These are phyloP conservation scores for Aspidoscelis tigris DNA, from an alignment of 2,113 vertebrate genomes.

Conservation along the genomic window DNA sequence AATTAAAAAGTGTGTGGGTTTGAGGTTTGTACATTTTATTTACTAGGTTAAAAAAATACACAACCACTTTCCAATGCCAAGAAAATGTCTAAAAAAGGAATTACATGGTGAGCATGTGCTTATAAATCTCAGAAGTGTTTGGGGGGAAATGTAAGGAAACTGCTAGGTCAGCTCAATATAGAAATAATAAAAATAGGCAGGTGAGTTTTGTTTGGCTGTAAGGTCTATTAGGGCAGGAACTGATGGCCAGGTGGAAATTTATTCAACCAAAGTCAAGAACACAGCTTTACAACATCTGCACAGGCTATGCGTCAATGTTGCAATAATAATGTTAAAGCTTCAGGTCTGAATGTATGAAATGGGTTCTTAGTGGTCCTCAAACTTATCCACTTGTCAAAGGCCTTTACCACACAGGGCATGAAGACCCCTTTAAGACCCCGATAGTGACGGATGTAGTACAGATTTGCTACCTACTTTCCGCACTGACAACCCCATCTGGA, in stretches of 20 bases:
- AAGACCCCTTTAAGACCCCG: no score
- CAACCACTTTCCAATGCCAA: conserved; percentile 7
- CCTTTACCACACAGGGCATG: no score
- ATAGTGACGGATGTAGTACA: no score
- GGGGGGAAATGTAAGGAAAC: neutral
- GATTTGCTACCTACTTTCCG: no score
- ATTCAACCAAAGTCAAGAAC: conserved; percentile 5
- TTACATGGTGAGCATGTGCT: neutral
- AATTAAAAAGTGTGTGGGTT: conserved; percentile 1
- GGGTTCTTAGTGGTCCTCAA: neutral
- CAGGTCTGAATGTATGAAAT: neutral
- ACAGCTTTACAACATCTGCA: conserved; percentile 23
- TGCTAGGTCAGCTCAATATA: neutral
- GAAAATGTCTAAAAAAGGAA: conserved; percentile 21
- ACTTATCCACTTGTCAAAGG: no score
- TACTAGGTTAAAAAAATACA: conserved; percentile 8
- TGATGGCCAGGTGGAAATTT: conserved; percentile 1
- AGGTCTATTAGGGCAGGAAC: conserved; percentile 12
- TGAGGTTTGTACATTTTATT: conserved; percentile 12
- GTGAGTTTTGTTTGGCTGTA: conserved; percentile 1
- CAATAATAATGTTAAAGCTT: conserved; percentile 4
- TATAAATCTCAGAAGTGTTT: neutral
- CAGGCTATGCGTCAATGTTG: conserved; percentile 22
- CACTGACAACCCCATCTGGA: no score
- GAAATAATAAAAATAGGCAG: neutral